Base-by-base conservation (phyloP, 2,113 vertebrate genomes). In the Mustela lutreola region DNA sequence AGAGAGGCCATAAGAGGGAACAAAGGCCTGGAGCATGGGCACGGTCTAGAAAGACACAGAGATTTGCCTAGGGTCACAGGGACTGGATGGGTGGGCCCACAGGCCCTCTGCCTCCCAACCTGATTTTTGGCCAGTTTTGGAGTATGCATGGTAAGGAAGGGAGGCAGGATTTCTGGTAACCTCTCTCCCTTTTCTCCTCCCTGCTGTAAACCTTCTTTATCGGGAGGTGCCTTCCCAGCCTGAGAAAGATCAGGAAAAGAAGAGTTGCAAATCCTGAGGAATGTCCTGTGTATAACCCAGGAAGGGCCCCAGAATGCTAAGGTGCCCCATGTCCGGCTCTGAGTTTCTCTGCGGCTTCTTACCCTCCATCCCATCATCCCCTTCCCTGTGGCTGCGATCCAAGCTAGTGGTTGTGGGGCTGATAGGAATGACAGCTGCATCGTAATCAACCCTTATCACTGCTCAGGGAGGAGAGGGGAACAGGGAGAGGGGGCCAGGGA, bases 51-150 rank as follows among this genome's bases (percentile, higher is more conserved):
- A 16, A 81, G 36, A 15, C 42, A 73, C 36, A 81, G 56, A 80
- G 48, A 50, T 80, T 70, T 45, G 60, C 31, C 63, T 18, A 42
- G 63, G 9, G 50, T 48, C 85, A 73, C 65, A 33, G 58, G 28
- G 39, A n/a, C 12, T 36, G 26, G n/a, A 33, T 36, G 9, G 4
- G 11, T 4, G 4, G 60, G 39, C 1, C 7, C 22, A 58, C 2
- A 50, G 83, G 65, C 39, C 62, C n/a, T 67, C 65, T 82, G 56
- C 63, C 24, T 80, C 39, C 9, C 48, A 81, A 7, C 2, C 4
- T 95, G 79, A 62, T 26, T 97, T 93, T 62, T 65, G 53, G 48
- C 19, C 76, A 76, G 15, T 79, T 89, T 79, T 93, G 53, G 63
- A 42, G 8, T 18, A 2, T 42, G 70, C 5, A 19, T 39, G 26